Base-by-base conservation (phyloP, 2,888 invertebrate genomes). In the Nomada fucata region DNA sequence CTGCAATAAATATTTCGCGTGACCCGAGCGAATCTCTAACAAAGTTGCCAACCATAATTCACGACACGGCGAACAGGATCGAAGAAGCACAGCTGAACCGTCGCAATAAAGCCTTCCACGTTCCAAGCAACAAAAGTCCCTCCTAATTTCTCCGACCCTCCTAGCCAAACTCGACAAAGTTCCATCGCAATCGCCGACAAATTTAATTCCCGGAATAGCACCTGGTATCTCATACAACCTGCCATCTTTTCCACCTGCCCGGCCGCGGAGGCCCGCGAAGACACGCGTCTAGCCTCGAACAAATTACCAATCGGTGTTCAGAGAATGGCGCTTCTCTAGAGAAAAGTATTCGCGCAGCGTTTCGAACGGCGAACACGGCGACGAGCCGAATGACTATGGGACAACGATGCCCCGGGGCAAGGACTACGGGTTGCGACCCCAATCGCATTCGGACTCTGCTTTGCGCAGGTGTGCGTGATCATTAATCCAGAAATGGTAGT, bases 401-500 rank as follows among this genome's bases (percentile, higher is more conserved):
- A 75, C 77, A 64, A 82, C 80, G 86, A 75, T 71, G 76, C 76
- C 87, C 76, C 70, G 75, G 79, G 87, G 88, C 87, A 87, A 86
- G 85, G 84, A 85, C 87, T 83, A 86, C 83, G 82, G 87, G 88
- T 88, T 88, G 86, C 84, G 88, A 87, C 88, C 87, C 88, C 84
- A 88, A 87, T 87, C 84, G 87, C 75, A 79, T 82, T 87, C 83
- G 87, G 78, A 82, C 75, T 76, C 74, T 44, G 63, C 61, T 81
- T 73, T 79, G 85, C 79, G 79, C 87, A 86, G 85, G 87, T 88
- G 87, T 83, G 85, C 85, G 88, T 82, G 85, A 78, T 87, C 85
- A 88, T 88, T 88, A 88, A 88, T 88, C 88, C 88, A 87, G 83
- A 88, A 88, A 88, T 88, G 88, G 88, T 85, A 86, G 88, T 86